A percentile compares a stretch with the other conserved stretches of the same genome.
Conservation (phyloP, 2,113 vertebrate genomes). For the Periophthalmus modestus region DNA sequence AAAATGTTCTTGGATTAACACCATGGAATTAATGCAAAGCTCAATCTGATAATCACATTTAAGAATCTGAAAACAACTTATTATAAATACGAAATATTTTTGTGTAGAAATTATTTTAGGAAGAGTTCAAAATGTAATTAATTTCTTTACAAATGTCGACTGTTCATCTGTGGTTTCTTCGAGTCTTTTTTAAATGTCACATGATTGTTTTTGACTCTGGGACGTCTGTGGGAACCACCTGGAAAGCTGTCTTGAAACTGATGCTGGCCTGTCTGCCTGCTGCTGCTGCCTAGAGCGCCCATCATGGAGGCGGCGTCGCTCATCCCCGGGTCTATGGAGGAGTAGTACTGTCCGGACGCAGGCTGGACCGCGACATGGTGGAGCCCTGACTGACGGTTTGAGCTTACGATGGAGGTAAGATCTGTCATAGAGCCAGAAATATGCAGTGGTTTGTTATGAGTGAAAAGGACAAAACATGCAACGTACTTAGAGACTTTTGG, state of each 20-base stretch:
- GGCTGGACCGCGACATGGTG: slow-evolving; percentile 90
- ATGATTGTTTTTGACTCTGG: background rate
- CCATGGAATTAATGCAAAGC: background rate
- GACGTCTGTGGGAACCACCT: slow-evolving; percentile 80
- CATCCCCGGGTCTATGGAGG: slow-evolving; percentile 91
- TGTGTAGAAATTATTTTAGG: too few relatives aligned
- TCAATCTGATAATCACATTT: background rate
- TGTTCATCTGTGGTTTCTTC: too few relatives aligned
- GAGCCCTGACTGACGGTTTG: slow-evolving; percentile 87
- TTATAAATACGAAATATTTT: too few relatives aligned
- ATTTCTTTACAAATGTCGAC: background rate
- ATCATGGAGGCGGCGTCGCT: slow-evolving; percentile 91
- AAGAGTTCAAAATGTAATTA: too few relatives aligned
- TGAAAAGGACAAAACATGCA: slow-evolving; percentile 39
- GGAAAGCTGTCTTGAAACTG: slow-evolving; percentile 99
- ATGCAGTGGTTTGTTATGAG: slow-evolving; percentile 45
- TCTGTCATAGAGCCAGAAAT: slow-evolving; percentile 83
- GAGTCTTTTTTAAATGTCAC: too few relatives aligned
- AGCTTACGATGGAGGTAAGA: slow-evolving; percentile 93
- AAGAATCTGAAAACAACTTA: background rate
- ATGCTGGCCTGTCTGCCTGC: slow-evolving; percentile 94
- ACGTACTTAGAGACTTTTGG: background rate
- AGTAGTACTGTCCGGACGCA: slow-evolving; percentile 91
- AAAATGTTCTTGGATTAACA: background rate
- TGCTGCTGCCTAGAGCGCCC: slow-evolving; percentile 88